Evolutionary conservation across 2,888 invertebrate species (phyloP), one percentile per base, ranked within the genome.

Genomic region (Entomobrya multifasciata): DNA sequence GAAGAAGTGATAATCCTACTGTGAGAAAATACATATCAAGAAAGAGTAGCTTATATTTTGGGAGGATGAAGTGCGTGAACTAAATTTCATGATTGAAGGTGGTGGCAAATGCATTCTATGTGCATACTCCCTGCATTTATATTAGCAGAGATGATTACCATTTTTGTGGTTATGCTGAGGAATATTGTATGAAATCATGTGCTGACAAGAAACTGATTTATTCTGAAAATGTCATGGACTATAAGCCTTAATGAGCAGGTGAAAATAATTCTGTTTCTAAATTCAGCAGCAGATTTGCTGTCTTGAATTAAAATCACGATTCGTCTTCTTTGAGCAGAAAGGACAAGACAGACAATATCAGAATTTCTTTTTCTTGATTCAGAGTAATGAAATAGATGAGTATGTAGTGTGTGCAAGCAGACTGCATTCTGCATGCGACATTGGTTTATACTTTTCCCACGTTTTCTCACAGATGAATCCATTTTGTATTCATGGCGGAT

Each of bases 21-120:
- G 52, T 49, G n/a, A 6, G 13, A n/a, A n/a, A 57, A 20, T 47
- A 17, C 78, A 47, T 62, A 30, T 15, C 25, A 70, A 78, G 60
- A 85, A 70, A 78, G 70, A 70, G 78, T 85, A 70, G 78, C 77
- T 78, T 70, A 78, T 78, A 78, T 84, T 85, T 78, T n/a, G n/a
- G n/a, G n/a, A n/a, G n/a, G n/a, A 85, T 78, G 67, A 57, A 74
- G 44, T 60, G 41, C n/a, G 47, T 25, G 60, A 65, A 67, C 17
- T 80, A 36, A 20, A 17, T 15, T 30, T 49, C 52, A 57, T 72
- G 72, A 49, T 52, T n/a, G n/a, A n/a, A n/a, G n/a, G n/a, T n/a
- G n/a, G n/a, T n/a, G n/a, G n/a, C n/a, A n/a, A n/a, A n/a, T n/a
- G n/a, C n/a, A n/a, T n/a, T n/a, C n/a, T n/a, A n/a, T n/a, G n/a